Conservation (phyloP, 92 coral and sea anemone species). For the Diadumene lineata region DNA sequence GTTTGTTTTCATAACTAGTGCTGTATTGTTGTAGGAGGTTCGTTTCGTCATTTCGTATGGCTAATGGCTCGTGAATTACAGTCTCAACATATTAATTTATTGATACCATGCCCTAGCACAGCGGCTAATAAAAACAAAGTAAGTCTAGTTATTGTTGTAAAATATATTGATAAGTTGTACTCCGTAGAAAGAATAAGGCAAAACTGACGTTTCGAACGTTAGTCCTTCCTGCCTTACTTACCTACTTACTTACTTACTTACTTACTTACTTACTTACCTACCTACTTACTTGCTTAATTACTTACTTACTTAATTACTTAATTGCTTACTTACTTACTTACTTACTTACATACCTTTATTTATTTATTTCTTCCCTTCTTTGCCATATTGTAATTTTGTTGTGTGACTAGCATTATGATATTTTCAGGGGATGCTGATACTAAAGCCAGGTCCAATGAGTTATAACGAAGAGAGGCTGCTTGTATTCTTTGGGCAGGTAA, state of each 20-base stretch:
- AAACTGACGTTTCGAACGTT: too few relatives aligned
- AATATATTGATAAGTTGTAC: too few relatives aligned
- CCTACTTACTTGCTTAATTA: too few relatives aligned
- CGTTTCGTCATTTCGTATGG: constrained; percentile 99
- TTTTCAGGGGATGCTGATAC: constrained; percentile 81
- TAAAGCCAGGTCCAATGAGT: constrained; percentile 90
- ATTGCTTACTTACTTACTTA: too few relatives aligned
- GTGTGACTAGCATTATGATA: neutral
- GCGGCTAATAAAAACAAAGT: constrained; percentile 99
- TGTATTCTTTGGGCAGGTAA: constrained; percentile 96
- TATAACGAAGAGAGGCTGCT: constrained; percentile 78
- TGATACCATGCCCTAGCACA: constrained; percentile 94
- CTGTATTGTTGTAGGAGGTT: constrained; percentile 62
- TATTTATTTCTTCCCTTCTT: neutral
- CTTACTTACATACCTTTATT: neutral
- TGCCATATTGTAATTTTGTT: neutral
- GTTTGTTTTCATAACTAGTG: neutral
- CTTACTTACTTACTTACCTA: too few relatives aligned
- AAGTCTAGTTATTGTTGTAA: too few relatives aligned
- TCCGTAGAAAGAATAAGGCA: too few relatives aligned
- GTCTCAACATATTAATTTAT: constrained; percentile 72
- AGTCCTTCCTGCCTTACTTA: too few relatives aligned
- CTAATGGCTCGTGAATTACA: constrained; percentile 98
- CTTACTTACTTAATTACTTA: too few relatives aligned
- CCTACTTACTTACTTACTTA: too few relatives aligned